Base-by-base conservation (phyloP, 2,888 invertebrate species). In the Geophilus truncorum region DNA sequence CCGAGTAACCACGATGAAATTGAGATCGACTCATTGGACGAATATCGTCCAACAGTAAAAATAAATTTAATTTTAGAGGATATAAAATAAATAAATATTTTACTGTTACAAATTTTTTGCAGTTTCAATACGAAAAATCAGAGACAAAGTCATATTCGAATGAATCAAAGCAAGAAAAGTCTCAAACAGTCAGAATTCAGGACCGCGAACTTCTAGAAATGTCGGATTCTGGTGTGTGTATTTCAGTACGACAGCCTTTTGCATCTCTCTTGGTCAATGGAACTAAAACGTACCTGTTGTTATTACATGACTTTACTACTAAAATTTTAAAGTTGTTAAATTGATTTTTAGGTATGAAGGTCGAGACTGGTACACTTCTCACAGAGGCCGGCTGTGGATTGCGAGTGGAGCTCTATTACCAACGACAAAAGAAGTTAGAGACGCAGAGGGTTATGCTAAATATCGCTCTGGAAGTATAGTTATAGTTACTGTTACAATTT, bases 191-290 rank as follows among this genome's bases (percentile, higher is more conserved):
- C 9, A 82, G 87, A 23, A 84, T 89, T 77, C 95, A 96, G 86
- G 95, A 96, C 85, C 89, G 90, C 70, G 92, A 92, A 86, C 88
- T 93, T 79, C 90, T 93, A 85, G 93, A 94, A 89, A 94, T 96
- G 92, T 90, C 91, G 75, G 96, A 96, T 87, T 90, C 92, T 84
- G 96, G 97, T 0, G 89, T 92, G 84, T 98, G 97, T 86, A 88
- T 98, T 15, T 96, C 95, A 84, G 92, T 98, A 93, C 96, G 96
- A 88, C 98, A 98, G 86, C 98, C 98, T 0, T 97, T 94, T 92
- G 98, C 98, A 0, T 95, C 96, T 0, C 89, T 98, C 36, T 90
- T 98, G 0, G 91, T 97, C 0, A 91, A 92, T n/a, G 98, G 97
- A 79, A 95, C 98, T 83, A 98, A 98, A 89, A 90, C 91, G 96